A percentile compares a stretch with the other conserved stretches of the same genome.
phyloP scores from a whole-genome alignment of 2,888 invertebrate species.

The Pseudolycoriella hygida region DNA sequence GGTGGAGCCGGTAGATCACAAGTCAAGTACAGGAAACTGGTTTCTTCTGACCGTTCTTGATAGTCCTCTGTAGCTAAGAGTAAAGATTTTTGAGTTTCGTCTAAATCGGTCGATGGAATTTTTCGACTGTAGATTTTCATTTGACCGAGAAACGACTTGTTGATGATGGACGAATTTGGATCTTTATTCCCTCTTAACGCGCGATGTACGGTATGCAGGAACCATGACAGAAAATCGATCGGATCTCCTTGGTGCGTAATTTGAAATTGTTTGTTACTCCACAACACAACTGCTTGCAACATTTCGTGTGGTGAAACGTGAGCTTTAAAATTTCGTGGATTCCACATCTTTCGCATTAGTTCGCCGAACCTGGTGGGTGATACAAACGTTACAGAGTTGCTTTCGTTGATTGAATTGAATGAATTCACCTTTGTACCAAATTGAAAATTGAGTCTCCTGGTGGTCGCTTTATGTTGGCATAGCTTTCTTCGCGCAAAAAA shows the following conservation, averaged over 20 bases:
- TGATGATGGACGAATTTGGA: conserved; percentile 76
- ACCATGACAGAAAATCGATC: conserved; percentile 95
- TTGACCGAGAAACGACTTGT: conserved; percentile 83
- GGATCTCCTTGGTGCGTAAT: conserved; percentile 98
- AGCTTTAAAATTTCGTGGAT: conserved; percentile 95
- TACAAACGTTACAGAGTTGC: too few relatives aligned
- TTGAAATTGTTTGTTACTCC: conserved; percentile 94
- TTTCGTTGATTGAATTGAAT: not conserved
- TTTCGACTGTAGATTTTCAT: conserved; percentile 84
- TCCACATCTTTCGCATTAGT: conserved; percentile 93
- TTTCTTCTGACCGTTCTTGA: conserved; percentile 70
- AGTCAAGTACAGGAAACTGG: conserved; percentile 89
- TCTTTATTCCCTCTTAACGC: conserved; percentile 88
- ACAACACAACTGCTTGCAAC: conserved; percentile 93
- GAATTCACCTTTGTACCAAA: conserved; percentile 47
- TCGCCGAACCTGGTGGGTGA: conserved; percentile 94
- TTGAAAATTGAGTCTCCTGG: conserved; percentile 90
- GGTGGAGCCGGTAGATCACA: conserved; percentile 97
- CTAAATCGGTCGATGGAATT: conserved; percentile 81
- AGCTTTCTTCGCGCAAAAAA: conserved; percentile 87
- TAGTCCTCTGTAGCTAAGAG: conserved; percentile 70
- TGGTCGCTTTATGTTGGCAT: conserved; percentile 71
- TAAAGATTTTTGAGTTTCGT: conserved; percentile 70
- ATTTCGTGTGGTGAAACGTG: conserved; percentile 99
- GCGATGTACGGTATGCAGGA: conserved; percentile 86